Base-by-base conservation (phyloP, 1,140 invertebrate genomes). In the Drosophila sp. region DNA sequence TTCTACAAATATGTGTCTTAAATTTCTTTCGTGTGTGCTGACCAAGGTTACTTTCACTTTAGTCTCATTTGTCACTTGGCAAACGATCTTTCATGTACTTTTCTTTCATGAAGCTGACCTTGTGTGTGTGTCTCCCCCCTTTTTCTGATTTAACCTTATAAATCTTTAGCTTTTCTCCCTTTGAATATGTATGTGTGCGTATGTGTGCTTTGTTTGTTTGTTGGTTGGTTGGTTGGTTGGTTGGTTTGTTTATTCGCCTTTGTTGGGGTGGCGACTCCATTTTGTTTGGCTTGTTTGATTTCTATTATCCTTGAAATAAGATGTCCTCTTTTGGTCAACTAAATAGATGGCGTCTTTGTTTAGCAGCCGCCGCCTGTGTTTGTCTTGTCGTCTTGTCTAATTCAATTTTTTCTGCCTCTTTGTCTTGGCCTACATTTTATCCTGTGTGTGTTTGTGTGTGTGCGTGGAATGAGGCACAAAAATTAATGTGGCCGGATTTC, bases 261-360 rank as follows among this genome's bases (percentile, higher is more conserved):
- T 50, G 23, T 50, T 25, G 25, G 6, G 8, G 2, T 23, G 44
- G 7, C 27, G 64, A 38, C 56, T 65, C 58, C 75, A 70, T 86
- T 86, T 86, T 79, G 75, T 68, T 81, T 71, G 79, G 71, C 62
- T 70, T 76, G 68, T 81, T 86, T 79, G 78, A 81, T 79, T 81
- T 85, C 65, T 79, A 70, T 81, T 79, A 85, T 86, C 67, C 75
- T 85, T 82, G 75, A 76, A 87, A 72, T 69, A 68, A 60, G 82
- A 69, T 86, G 74, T 86, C 58, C 74, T 77, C 64, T 65, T 75
- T 40, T 54, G 81, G 63, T 25, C 68, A 61, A 72, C 82, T 67
- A 73, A 70, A 66, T 80, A 70, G 57, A 64, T 74, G 76, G 38
- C 68, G 33, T 76, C 66, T 76, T 72, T 79, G 82, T 72, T 78